Conservation (phyloP, 2,888 invertebrate genomes). For the Platypus cylindrus region DNA sequence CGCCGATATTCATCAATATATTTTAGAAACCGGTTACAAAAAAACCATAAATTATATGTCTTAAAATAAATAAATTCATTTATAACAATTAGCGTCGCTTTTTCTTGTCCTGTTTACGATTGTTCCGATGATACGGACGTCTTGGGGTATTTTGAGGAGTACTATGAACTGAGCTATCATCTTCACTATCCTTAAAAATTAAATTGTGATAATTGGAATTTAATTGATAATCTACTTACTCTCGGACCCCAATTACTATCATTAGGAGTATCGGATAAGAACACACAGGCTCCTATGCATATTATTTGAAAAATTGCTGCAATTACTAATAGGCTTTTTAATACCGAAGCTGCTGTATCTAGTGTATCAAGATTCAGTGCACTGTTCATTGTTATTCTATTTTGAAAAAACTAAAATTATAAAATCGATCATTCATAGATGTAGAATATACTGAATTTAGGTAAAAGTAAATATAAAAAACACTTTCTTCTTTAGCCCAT, state of each 20-base stretch:
- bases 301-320: conserved; percentile 80
- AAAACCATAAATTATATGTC: too few species aligned
- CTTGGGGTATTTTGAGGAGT: conserved; percentile 58
- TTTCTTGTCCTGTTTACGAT: conserved; percentile 58
- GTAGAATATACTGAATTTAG: too few species aligned
- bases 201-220: conserved; percentile 1
- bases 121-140: conserved; percentile 43
- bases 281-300: conserved; percentile 71
- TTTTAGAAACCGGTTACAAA: too few species aligned
- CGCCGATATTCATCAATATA: too few species aligned
- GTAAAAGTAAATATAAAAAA: too few species aligned
- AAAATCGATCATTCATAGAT: too few species aligned
- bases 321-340: conserved; percentile 69
- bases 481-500: too few species aligned
- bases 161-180: conserved; percentile 59
- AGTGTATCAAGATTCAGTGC: conserved; percentile 46
- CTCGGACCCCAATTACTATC: conserved; percentile 29
- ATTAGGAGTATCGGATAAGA: conserved; percentile 54
- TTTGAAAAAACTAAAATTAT: neutral
- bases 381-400: conserved; percentile 29
- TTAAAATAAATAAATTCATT: too few species aligned
- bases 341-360: conserved; percentile 58
- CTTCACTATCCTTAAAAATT: conserved; percentile 44
- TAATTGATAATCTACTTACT: conserved; percentile 4
- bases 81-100: conserved; percentile 54